Conservation (phyloP, 2,797 vertebrate species). For the Rhyacichthys aspro region DNA sequence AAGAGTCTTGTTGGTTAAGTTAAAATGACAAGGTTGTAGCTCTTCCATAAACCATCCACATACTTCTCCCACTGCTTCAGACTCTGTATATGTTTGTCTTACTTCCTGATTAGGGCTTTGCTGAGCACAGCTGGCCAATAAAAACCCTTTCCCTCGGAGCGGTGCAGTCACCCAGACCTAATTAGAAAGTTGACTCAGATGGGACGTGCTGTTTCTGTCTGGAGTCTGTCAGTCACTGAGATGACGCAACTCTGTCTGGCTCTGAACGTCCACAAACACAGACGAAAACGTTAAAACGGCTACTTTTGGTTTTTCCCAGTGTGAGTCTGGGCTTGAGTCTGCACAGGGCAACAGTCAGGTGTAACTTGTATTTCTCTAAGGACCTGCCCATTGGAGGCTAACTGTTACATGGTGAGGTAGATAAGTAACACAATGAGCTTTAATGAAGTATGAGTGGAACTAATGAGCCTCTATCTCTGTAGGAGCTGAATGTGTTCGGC, state of each 20-base stretch:
- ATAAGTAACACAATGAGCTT: too few species aligned
- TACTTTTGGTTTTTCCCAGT: slow-evolving; percentile 9
- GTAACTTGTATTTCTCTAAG: too few species aligned
- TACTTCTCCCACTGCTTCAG: too few species aligned
- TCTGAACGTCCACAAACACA: slow-evolving; percentile 39
- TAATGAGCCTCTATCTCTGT: too few species aligned
- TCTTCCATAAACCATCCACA: too few species aligned
- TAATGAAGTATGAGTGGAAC: too few species aligned
- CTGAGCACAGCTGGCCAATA: slow-evolving; percentile 40
- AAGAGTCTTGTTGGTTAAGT: too few species aligned
- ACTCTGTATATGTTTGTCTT: background rate
- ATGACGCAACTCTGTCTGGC: slow-evolving; percentile 90
- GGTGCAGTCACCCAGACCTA: slow-evolving; percentile 50
- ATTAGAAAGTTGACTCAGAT: slow-evolving; percentile 61
- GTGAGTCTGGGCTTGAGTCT: slow-evolving; percentile 8
- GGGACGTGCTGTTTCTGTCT: slow-evolving; percentile 54
- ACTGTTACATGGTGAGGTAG: too few species aligned
- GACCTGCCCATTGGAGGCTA: too few species aligned
- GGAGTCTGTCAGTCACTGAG: slow-evolving; percentile 74
- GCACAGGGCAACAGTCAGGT: background rate
- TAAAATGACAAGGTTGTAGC: too few species aligned
- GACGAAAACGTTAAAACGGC: slow-evolving; percentile 2
- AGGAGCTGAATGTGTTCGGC: too few species aligned
- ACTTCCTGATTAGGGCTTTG: slow-evolving; percentile 15
- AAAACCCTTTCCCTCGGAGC: slow-evolving; percentile 43